Conservation (phyloP, 2,797 vertebrate genomes). For the Cetoscarus ocellatus region DNA sequence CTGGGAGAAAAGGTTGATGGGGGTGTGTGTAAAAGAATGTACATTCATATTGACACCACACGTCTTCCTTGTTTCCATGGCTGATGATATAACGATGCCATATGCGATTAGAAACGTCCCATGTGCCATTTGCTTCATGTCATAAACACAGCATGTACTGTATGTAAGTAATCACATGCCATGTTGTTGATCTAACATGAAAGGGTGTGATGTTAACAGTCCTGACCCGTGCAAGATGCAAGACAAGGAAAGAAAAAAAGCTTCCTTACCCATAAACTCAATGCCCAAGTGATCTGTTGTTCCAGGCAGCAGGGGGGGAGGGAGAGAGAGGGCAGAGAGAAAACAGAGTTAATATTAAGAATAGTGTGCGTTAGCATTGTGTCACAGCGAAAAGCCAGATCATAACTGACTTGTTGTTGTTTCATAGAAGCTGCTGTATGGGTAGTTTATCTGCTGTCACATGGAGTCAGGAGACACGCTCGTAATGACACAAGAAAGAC, state of each 20-base stretch:
- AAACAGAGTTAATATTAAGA: slow-evolving; percentile 42
- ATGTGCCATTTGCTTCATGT: not conserved
- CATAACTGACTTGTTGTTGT: slow-evolving; percentile 25
- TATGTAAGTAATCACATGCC: not conserved
- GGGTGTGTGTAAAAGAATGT: not conserved
- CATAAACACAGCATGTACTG: slow-evolving; percentile 2
- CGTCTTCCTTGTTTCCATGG: slow-evolving; percentile 2
- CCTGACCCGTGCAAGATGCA: slow-evolving; percentile 40
- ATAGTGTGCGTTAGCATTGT: slow-evolving; percentile 31
- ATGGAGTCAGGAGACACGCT: slow-evolving; percentile 32
- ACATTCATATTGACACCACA: not conserved
- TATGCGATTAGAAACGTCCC: slow-evolving; percentile 1
- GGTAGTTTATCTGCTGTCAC: slow-evolving; percentile 19
- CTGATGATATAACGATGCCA: not conserved
- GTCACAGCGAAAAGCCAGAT: slow-evolving; percentile 32
- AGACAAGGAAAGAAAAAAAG: slow-evolving; percentile 32
- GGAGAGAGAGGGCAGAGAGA: slow-evolving; percentile 8
- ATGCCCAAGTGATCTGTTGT: slow-evolving; percentile 96
- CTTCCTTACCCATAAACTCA: slow-evolving; percentile 98
- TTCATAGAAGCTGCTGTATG: slow-evolving; percentile 22
- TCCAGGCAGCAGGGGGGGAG: slow-evolving; percentile 49
- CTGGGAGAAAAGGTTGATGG: not conserved
- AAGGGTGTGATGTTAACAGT: slow-evolving; percentile 19
- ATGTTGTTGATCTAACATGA: slow-evolving; percentile 2
- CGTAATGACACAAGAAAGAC: slow-evolving; percentile 9